A percentile compares a stretch with the other conserved stretches of the same genome.
Evolutionary conservation across 2,888 invertebrate species (phyloP).

Genomic region (Noctua pronuba): DNA sequence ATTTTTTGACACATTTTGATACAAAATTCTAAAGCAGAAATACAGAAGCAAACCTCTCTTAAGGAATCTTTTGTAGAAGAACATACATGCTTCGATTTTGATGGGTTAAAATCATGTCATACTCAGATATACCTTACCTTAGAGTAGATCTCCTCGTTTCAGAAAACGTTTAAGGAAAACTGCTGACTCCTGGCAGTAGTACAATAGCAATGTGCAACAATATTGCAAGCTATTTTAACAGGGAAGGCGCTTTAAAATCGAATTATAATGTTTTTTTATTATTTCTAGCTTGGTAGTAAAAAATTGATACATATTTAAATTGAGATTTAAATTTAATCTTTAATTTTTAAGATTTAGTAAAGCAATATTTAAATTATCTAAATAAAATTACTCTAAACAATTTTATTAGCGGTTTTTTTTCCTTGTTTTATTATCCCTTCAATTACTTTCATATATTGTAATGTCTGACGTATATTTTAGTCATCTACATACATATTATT

Average conservation of each 20-base stretch:
- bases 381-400: not conserved
- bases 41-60: too few relatives aligned
- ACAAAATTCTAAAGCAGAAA: not conserved
- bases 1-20: too few relatives aligned
- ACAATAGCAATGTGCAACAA: slow-evolving; percentile 38
- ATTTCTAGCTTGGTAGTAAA: too few relatives aligned
- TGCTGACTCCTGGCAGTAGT: slow-evolving; percentile 35
- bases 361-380: not conserved
- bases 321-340: too few relatives aligned
- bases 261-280: not conserved
- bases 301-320: not conserved
- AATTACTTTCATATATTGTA: too few relatives aligned
- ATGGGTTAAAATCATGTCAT: not conserved
- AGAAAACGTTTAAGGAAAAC: not conserved
- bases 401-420: not conserved
- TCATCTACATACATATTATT: not conserved
- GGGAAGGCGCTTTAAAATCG: not conserved
- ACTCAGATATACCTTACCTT: not conserved
- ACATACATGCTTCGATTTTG: not conserved
- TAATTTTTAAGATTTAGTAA: not conserved
- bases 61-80: too few relatives aligned
- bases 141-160: not conserved
- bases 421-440: too few relatives aligned
- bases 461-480: not conserved
- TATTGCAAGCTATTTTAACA: not conserved